phyloP scores from a whole-genome alignment of 1,140 invertebrate species.

The Portunus trituberculatus region DNA sequence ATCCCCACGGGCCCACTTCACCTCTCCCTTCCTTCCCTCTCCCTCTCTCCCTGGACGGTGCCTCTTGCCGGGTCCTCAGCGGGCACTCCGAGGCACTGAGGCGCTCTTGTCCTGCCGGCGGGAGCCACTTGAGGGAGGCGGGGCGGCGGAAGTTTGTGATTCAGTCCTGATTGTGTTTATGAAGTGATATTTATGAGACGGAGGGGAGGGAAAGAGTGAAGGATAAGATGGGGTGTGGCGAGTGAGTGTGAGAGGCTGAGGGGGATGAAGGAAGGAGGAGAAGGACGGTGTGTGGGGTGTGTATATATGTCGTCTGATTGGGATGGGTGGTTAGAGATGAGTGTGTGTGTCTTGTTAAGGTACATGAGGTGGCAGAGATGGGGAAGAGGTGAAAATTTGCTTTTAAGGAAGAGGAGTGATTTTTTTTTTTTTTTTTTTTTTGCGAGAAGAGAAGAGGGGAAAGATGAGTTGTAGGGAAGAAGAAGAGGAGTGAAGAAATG shows the following conservation, averaged over 20 bases:
- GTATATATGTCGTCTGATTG: not conserved
- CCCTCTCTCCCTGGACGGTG: not conserved
- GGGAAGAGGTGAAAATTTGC: too few species aligned
- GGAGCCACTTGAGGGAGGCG: not conserved
- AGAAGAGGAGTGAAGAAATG: too few species aligned
- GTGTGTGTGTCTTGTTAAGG: too few species aligned
- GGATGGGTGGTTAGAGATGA: not conserved
- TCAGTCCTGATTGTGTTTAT: not conserved
- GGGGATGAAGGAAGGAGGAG: not conserved
- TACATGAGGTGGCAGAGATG: too few species aligned
- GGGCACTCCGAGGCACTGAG: conserved; percentile 1
- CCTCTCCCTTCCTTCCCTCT: not conserved
- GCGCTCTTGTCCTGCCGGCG: not conserved
- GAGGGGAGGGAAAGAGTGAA: not conserved
- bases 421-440: too few species aligned
- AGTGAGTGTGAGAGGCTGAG: not conserved
- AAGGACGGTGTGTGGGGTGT: too few species aligned
- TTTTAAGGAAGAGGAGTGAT: too few species aligned
- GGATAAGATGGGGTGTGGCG: not conserved
- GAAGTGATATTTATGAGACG: conserved; percentile 13
- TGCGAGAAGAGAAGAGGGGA: too few species aligned
- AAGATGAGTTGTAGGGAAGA: too few species aligned
- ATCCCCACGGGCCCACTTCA: not conserved
- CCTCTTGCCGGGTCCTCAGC: not conserved
- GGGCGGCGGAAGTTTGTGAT: not conserved